Conservation (phyloP, 1,140 invertebrate species). For the Saxidomus purpurata region DNA sequence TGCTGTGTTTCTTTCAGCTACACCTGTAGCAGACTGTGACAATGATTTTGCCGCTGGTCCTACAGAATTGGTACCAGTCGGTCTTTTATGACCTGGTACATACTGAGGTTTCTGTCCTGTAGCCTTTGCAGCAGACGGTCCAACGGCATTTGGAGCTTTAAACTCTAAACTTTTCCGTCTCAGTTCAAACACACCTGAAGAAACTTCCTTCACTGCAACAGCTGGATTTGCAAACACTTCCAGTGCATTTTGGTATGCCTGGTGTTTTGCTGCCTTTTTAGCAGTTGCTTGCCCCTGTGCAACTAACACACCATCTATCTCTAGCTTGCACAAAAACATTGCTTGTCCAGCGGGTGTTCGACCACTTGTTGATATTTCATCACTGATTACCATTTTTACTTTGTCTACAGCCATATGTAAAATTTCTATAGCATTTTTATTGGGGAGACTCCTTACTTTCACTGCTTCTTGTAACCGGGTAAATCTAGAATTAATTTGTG, state of each 20-base stretch:
- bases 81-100: neutral
- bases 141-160: conserved; percentile 4
- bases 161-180: conserved; percentile 64
- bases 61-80: neutral
- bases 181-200: conserved; percentile 65
- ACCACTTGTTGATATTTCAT: conserved; percentile 19
- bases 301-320: conserved; percentile 70
- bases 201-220: conserved; percentile 68
- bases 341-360: conserved; percentile 32
- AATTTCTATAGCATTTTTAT: conserved; percentile 61
- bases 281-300: conserved; percentile 65
- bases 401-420: conserved; percentile 72
- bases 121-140: neutral
- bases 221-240: conserved; percentile 70
- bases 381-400: conserved; percentile 62
- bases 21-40: neutral
- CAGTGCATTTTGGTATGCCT: conserved; percentile 77
- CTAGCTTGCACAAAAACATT: conserved; percentile 71
- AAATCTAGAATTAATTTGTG: conserved; percentile 44
- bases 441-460: conserved; percentile 9
- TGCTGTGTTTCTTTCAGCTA: neutral
- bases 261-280: conserved; percentile 78
- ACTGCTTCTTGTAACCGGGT: conserved; percentile 19
- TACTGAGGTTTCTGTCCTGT: neutral
- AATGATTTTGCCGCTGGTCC: neutral